phyloP scores from a whole-genome alignment of 2,797 vertebrate genomes.

The Pipistrellus kuhlii region DNA sequence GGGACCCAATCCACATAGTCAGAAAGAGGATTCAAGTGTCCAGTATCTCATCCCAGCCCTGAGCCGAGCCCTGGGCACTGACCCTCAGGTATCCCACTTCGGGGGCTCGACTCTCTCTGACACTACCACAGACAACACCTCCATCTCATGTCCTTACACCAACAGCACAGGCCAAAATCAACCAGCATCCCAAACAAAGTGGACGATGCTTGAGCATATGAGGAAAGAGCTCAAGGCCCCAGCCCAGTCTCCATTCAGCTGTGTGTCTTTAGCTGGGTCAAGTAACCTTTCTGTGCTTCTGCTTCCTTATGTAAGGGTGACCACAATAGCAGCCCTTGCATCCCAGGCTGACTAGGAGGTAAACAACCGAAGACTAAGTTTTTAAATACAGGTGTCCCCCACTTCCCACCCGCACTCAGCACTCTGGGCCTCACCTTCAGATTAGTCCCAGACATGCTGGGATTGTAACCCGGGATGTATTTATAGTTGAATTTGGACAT shows the following conservation, averaged over 20 bases:
- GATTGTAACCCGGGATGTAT: not conserved
- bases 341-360: not conserved
- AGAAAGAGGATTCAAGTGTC: not conserved
- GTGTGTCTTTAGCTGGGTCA: not conserved
- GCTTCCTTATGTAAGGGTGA: no score
- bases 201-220: fast-evolving
- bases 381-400: not conserved
- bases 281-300: not conserved
- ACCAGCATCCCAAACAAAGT: not conserved
- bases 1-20: not conserved
- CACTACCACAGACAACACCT: not conserved
- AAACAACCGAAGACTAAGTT: not conserved
- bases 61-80: fast-evolving
- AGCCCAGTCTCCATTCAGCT: not conserved
- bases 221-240: not conserved
- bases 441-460: not conserved
- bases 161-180: not conserved
- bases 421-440: not conserved
- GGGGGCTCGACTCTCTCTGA: not conserved
- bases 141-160: not conserved
- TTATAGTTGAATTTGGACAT: no score
- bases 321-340: not conserved
- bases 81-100: not conserved
- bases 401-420: not conserved
- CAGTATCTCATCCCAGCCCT: not conserved